Conservation (phyloP, 1,140 invertebrate species). For the Tetraneura akinire region DNA sequence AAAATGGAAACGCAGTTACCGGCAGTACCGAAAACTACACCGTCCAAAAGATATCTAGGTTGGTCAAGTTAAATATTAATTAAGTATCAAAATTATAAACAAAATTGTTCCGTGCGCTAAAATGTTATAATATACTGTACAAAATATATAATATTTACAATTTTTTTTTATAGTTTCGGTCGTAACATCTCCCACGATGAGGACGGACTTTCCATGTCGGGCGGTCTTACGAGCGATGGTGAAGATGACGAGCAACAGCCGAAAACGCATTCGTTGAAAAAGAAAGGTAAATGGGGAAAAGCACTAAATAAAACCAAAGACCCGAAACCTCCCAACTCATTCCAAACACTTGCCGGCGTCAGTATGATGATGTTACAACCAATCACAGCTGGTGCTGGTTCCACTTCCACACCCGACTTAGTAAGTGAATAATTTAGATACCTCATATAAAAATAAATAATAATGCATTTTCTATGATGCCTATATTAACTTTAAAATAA, state of each 20-base stretch:
- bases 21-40: constrained; percentile 46
- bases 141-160: neutral
- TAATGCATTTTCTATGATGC: too few species aligned
- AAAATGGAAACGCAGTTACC: neutral
- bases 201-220: constrained; percentile 38
- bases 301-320: constrained; percentile 49
- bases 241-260: constrained; percentile 21
- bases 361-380: constrained; percentile 52
- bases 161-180: constrained; percentile 42
- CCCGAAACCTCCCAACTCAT: constrained; percentile 49
- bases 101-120: too few species aligned
- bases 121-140: neutral
- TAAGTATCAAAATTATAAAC: neutral
- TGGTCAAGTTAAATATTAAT: neutral
- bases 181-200: constrained; percentile 48
- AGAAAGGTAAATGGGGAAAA: constrained; percentile 50
- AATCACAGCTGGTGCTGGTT: constrained; percentile 46
- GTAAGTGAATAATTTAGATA: constrained; percentile 19
- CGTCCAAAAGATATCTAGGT: constrained; percentile 52
- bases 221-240: constrained; percentile 36
- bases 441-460: too few species aligned
- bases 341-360: constrained; percentile 47
- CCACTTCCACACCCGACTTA: constrained; percentile 46
- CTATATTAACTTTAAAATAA: too few species aligned
- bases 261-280: constrained; percentile 45